Conservation (phyloP, 2,113 vertebrate species). For the Solea solea region DNA sequence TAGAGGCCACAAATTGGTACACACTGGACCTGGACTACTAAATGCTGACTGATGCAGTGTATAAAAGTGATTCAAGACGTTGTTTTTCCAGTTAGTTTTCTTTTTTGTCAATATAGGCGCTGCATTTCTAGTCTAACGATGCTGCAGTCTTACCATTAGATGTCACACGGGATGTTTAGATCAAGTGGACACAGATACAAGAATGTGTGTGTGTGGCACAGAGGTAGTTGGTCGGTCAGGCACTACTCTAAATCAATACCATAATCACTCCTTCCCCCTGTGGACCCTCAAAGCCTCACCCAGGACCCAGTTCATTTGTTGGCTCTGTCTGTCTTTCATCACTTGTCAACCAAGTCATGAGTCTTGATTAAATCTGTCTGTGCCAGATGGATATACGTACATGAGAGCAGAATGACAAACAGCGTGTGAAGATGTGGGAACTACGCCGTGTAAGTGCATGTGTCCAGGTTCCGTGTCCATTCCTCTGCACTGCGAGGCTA, state of each 20-base stretch:
- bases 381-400: constrained; percentile 9
- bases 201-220: background rate
- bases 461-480: constrained; percentile 38
- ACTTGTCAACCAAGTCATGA: constrained; percentile 39
- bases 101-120: too few species aligned
- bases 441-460: background rate
- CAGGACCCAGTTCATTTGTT: constrained; percentile 46
- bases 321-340: constrained; percentile 66
- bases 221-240: constrained; percentile 30
- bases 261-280: constrained; percentile 60
- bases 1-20: too few species aligned
- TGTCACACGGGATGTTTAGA: background rate
- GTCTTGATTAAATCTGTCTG: constrained; percentile 13
- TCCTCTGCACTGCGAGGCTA: constrained; percentile 18
- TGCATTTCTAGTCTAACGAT: too few species aligned
- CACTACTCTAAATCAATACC: constrained; percentile 60
- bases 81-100: too few species aligned
- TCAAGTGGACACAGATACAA: background rate
- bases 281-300: constrained; percentile 24
- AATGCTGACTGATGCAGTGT: too few species aligned
- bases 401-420: constrained; percentile 44
- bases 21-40: too few species aligned
- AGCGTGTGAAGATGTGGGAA: constrained; percentile 10
- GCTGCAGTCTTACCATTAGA: too few species aligned
- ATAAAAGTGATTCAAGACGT: too few species aligned